Base-by-base conservation (phyloP, 92 coral and sea anemone genomes). In the Siderastrea siderea region DNA sequence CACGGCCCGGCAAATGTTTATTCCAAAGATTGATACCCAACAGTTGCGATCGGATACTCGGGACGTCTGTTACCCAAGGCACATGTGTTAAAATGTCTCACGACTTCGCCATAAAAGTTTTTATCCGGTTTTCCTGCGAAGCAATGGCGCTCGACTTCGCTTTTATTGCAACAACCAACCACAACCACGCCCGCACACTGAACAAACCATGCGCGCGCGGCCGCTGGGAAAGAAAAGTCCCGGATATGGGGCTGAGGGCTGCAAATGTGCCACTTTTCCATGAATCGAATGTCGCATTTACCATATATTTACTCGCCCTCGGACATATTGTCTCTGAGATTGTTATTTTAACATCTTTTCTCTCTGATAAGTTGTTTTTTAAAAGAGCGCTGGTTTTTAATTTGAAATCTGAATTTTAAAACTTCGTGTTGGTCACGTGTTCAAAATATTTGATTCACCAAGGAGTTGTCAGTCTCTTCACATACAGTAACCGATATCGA, bases 171-270 rank as follows among this genome's bases (percentile, higher is more conserved):
- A 70, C 68, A 85, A 89, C 91, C 90, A 92, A 88, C 94, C 94
- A 84, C 82, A 89, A 93, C 98, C 98, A 95, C 98, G 98, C 98
- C 98, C 98, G 98, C 98, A 95, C 95, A 95, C 95, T 93, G 92
- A 91, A 90, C 98, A 93, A 93, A 91, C 92, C 86, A 59, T 13
- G 86, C 90, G 93, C 98, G 96, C 84, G 83, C 75, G 95, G 87
- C 83, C 84, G 86, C 83, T 91, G 98, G 98, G 98, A 94, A 92
- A 75, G 68, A 54, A 80, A 74, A 65, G 84, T 84, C 96, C 98
- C 96, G 98, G 96, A 95, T 95, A 71, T 74, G 3, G 11, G 47
- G 49, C 68, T 43, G 17, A 58, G 68, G 55, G 78, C 78, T 82
- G 71, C 63, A 50, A 55, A 55, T 82, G 58, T 77, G 49, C 16